Evolutionary conservation across 2,888 invertebrate species (phyloP), one percentile per base, ranked within the genome.

Genomic region (Drosophila picticornis): DNA sequence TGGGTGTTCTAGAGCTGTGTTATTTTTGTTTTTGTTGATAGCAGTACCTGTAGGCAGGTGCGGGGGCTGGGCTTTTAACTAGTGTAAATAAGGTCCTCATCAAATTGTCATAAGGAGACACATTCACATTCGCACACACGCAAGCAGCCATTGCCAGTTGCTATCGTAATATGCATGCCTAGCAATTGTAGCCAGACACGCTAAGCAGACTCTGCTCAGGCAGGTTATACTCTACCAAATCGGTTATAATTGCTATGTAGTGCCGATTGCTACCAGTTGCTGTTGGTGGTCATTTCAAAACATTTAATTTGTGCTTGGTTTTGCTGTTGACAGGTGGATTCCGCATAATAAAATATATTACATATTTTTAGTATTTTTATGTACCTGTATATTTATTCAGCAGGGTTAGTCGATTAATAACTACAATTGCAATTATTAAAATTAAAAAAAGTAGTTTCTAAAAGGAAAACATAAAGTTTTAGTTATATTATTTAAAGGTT

Each of bases 1-100:
- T 29, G 46, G 51, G 51, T 64, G 70, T 75, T 62, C 78, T 57
- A 63, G 62, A 77, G 75, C 48, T 64, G 63, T 31, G 77, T 79
- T 80, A 77, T 79, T 87, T 84, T 64, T 77, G 81, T 88, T 78
- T 90, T 88, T 90, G 91, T 88, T 88, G 88, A 86, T 88, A 85
- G 56, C 77, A 75, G 70, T 48, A 46, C 36, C 36, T 19, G 34
- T 31, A 27, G 25, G 27, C 51, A 27, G 22, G 51, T 58, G 16
- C 40, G 65, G 27, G 69, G 80, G 58, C 66, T 71, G 83, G 85
- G 91, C 84, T 91, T 91, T 91, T 91, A 91, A 90, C 91, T 91
- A 90, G 89, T 88, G 91, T 89, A 91, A 91, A 90, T 86, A 90
- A 91, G 84, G 84, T 86, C 81, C 84, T 88, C 91, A 90, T 90